Evolutionary conservation across 2,888 invertebrate species (phyloP), one percentile per base, ranked within the genome.

Genomic region (Stenoptilia bipunctidactyla): DNA sequence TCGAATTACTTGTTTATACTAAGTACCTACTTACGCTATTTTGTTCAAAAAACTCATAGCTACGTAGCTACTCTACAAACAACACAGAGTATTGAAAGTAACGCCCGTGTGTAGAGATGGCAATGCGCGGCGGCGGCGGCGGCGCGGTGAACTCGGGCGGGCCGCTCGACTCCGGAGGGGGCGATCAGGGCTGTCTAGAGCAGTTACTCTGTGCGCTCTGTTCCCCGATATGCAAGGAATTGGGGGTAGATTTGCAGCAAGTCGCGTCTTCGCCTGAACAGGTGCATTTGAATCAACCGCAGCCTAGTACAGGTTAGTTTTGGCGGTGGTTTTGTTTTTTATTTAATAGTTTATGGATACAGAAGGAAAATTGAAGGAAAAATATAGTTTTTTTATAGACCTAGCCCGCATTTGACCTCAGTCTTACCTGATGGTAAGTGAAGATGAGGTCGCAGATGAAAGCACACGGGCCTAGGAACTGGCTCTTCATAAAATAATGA

Each of bases 151-250:
- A 8, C 8, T 3, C 20, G 4, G 8, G 20, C 20, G 4, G 8
- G 8, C 36, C 53, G 48, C 3, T 43, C 43, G 9, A 43, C 35
- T n/a, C n/a, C n/a, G 43, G 43, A 39, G 36, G 39, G 33, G 20
- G 42, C 27, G 12, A 38, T 43, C 74, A 66, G 49, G 59, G 65
- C 55, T 83, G 80, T 40, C 64, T 84, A 4, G 84, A 84, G 40
- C 77, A 76, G 45, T 57, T 85, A 42, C 70, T 83, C 37, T 85
- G 85, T 36, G 77, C 82, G 0, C 68, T 85, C 1, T 85, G 84
- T 58, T 39, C 74, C 0, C 85, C 85, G 41, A 73, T 84, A 50
- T 85, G 85, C 66, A 85, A 84, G 67, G 84, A 84, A 58, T 1
- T 84, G 27, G 85, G 85, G 8, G 50, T 85, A 0, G 82, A 84